Percentiles rank a stretch among this genome's conserved stretches.
Conservation (phyloP, 2,113 vertebrate genomes). For the Telmatochromis sp. region DNA sequence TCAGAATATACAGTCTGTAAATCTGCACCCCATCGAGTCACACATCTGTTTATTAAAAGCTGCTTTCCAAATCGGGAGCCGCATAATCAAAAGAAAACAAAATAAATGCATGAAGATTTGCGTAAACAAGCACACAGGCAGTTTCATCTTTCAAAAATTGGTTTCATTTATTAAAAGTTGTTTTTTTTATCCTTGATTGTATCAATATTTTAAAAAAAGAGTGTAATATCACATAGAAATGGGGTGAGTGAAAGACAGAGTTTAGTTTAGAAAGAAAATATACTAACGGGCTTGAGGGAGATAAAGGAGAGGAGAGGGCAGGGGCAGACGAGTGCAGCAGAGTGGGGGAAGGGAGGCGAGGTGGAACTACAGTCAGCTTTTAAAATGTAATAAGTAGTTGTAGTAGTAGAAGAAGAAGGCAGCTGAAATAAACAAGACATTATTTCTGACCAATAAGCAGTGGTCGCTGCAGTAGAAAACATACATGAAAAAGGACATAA, state of each 20-base stretch:
- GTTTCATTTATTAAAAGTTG: constrained; percentile 69
- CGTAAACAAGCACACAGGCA: background rate
- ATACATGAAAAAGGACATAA: constrained; percentile 32
- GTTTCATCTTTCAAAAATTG: constrained; percentile 45
- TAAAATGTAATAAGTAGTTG: constrained; percentile 17
- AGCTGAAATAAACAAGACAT: constrained; percentile 51
- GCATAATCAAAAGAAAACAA: background rate
- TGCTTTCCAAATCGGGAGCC: background rate
- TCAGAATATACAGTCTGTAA: constrained; percentile 44
- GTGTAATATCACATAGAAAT: constrained; percentile 32
- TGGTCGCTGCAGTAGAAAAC: constrained; percentile 61
- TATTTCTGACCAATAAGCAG: constrained; percentile 44
- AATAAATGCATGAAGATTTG: background rate
- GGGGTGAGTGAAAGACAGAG: constrained; percentile 2
- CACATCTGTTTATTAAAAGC: constrained; percentile 50
- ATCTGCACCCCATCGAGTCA: constrained; percentile 47
- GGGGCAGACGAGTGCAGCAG: constrained; percentile 27
- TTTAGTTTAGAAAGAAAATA: constrained; percentile 11
- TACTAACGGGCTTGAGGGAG: constrained; percentile 22
- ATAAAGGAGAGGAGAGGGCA: constrained; percentile 25
- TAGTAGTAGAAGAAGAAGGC: constrained; percentile 27
- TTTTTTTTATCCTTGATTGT: constrained; percentile 12
- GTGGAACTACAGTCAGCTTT: constrained; percentile 30
- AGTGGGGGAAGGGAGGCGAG: background rate
- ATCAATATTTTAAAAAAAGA: constrained; percentile 40